phyloP scores from a whole-genome alignment of 2,888 invertebrate genomes.

The Digitonthophagus gazella region DNA sequence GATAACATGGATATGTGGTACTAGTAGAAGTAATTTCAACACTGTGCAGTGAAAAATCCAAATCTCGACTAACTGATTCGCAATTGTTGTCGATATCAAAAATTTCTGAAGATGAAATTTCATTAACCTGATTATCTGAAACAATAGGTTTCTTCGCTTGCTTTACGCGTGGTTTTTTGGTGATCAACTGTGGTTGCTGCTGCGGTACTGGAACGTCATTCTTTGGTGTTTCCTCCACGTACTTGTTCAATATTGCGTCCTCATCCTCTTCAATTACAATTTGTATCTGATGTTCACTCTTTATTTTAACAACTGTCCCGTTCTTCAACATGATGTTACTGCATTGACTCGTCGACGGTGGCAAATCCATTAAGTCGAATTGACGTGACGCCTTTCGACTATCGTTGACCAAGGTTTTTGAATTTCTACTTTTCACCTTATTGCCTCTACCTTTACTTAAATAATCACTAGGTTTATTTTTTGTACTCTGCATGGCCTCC shows the following conservation, averaged over 20 bases:
- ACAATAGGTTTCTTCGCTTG: background rate
- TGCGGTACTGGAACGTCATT: background rate
- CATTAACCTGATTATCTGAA: constrained; percentile 18
- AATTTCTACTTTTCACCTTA: background rate
- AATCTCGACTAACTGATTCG: background rate
- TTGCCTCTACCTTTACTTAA: background rate
- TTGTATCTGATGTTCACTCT: background rate
- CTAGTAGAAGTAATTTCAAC: constrained; percentile 11
- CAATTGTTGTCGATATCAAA: constrained; percentile 11
- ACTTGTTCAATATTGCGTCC: constrained; percentile 1
- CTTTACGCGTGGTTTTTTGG: background rate
- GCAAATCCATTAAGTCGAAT: constrained; percentile 4
- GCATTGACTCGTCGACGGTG: constrained; percentile 4
- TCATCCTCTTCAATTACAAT: background rate
- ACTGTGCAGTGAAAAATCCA: background rate
- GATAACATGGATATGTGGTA: constrained; percentile 9
- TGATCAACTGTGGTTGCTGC: background rate
- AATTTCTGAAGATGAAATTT: constrained; percentile 11
- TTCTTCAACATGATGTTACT: background rate
- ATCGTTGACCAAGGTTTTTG: constrained; percentile 5
- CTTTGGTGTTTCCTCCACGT: background rate
- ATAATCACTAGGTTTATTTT: constrained; percentile 10
- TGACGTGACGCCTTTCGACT: background rate
- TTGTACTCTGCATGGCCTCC: constrained; percentile 13
- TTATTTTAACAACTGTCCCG: background rate